Percentiles rank a stretch among this genome's conserved stretches.
Evolutionary conservation across 2,113 vertebrate species (phyloP).

Genomic region (Tylochromis polylepis): DNA sequence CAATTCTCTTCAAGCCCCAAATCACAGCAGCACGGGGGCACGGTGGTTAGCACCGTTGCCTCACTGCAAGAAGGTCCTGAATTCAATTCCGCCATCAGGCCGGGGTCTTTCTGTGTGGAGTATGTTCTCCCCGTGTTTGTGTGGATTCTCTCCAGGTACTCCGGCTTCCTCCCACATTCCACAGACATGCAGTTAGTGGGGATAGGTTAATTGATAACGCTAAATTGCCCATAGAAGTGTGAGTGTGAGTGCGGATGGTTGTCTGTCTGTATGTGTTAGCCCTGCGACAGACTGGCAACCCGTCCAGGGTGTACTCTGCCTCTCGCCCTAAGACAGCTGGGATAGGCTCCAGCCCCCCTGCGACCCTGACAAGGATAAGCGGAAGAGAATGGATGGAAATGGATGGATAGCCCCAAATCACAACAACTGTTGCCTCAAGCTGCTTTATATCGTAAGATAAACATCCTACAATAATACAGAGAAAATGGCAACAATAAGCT

Average conservation of each 20-base stretch:
- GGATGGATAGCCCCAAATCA: no score
- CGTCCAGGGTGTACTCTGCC: background rate
- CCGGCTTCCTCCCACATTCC: background rate
- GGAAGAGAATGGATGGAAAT: background rate
- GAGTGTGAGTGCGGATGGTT: background rate
- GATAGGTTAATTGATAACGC: background rate
- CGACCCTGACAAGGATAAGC: background rate
- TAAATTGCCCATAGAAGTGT: background rate
- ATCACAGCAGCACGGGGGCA: background rate
- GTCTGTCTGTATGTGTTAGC: background rate
- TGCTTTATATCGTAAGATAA: fast-evolving
- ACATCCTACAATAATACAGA: background rate
- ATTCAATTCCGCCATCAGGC: background rate
- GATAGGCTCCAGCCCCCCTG: background rate
- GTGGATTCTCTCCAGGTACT: fast-evolving
- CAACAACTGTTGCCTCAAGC: background rate
- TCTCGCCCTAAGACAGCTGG: background rate
- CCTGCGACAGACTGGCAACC: background rate
- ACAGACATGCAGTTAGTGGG: background rate
- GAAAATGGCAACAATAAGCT: background rate
- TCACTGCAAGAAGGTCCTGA: background rate
- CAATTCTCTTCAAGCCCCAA: background rate
- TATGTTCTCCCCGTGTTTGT: background rate
- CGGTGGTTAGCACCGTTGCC: background rate
- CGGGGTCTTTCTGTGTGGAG: fast-evolving